Evolutionary conservation across 1,140 invertebrate species (phyloP).

Genomic region (Drosophila ananassae): DNA sequence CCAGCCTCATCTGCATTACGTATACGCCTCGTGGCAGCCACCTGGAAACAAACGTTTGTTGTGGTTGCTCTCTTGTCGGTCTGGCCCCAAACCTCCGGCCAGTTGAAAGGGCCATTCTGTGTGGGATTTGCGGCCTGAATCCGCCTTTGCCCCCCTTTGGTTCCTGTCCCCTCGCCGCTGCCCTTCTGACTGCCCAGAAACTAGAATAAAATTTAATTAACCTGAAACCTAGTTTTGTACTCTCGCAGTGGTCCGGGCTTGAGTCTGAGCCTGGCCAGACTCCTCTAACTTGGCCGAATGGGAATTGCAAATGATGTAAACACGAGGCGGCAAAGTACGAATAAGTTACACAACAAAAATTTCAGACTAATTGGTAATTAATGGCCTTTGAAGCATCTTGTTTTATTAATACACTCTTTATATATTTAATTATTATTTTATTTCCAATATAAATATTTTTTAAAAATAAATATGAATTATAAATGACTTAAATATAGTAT

Average conservation of each 20-base stretch:
- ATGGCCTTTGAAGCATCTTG: too few species aligned
- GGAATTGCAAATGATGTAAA: constrained; percentile 59
- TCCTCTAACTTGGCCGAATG: constrained; percentile 40
- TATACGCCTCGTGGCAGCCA: constrained; percentile 32
- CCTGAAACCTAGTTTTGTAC: constrained; percentile 47
- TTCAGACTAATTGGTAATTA: neutral
- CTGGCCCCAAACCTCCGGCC: constrained; percentile 8
- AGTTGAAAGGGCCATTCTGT: constrained; percentile 48
- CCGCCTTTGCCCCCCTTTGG: neutral
- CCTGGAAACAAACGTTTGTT: constrained; percentile 52
- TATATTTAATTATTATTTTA: neutral
- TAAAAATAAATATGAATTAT: neutral
- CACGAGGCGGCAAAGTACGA: constrained; percentile 14
- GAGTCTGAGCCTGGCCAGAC: constrained; percentile 33
- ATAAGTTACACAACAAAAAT: constrained; percentile 18
- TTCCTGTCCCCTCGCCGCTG: neutral
- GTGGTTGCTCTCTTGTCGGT: constrained; percentile 19
- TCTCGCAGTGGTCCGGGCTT: constrained; percentile 6
- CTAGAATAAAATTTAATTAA: constrained; percentile 64
- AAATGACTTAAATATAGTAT: neutral
- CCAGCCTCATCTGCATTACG: constrained; percentile 32
- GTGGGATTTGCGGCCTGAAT: constrained; percentile 37
- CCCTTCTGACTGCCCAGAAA: constrained; percentile 27
- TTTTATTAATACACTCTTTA: neutral
- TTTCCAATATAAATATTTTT: neutral